Conservation (phyloP, 2,797 vertebrate species). For the Acanthurus lineatus region DNA sequence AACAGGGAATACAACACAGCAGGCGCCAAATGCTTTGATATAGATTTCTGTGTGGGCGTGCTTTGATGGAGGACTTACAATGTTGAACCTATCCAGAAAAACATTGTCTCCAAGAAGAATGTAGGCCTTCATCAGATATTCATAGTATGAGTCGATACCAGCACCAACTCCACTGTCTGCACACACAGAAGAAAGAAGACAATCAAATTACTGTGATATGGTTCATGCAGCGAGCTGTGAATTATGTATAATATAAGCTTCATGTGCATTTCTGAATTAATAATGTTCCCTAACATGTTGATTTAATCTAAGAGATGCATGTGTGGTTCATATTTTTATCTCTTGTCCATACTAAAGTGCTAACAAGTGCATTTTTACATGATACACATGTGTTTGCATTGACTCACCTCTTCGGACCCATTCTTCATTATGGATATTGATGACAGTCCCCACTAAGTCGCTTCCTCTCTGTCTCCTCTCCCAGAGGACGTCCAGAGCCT, state of each 20-base stretch:
- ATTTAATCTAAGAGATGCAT: not conserved
- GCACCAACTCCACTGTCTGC: conserved; percentile 89
- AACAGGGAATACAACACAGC: not conserved
- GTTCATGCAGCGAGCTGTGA: not conserved
- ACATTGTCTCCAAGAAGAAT: conserved; percentile 88
- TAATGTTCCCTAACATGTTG: not conserved
- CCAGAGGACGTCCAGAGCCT: conserved; percentile 89
- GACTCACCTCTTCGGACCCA: conserved; percentile 88
- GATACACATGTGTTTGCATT: conserved; percentile 1
- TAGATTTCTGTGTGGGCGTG: not conserved
- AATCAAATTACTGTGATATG: not conserved
- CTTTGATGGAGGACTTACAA: conserved; percentile 73
- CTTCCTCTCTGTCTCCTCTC: conserved; percentile 88
- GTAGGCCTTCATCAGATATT: conserved; percentile 91
- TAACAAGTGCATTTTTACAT: not conserved
- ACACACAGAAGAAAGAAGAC: conserved; percentile 32
- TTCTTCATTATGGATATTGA: conserved; percentile 90
- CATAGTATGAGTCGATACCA: conserved; percentile 90
- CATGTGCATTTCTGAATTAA: not conserved
- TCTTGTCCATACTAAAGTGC: not conserved
- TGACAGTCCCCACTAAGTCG: conserved; percentile 89
- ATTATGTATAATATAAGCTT: not conserved
- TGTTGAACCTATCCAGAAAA: conserved; percentile 88
- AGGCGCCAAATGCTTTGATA: not conserved
- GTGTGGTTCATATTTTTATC: not conserved